These are phyloP conservation scores for Melangyna quadrimaculata DNA, from an alignment of 2,888 invertebrate species.

Conservation along the genomic window DNA sequence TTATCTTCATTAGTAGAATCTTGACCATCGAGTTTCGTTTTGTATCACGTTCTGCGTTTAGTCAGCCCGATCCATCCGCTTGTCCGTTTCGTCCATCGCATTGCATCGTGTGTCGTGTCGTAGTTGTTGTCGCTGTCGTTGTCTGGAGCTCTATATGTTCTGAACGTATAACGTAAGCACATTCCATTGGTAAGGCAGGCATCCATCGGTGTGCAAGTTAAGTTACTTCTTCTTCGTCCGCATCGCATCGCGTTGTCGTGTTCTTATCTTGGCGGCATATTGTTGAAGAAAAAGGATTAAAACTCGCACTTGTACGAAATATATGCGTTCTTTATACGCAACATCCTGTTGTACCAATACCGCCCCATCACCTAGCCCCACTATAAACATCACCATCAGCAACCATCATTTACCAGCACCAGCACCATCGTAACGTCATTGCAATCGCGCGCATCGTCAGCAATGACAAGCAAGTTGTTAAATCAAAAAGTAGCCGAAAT, in stretches of 20 bases:
- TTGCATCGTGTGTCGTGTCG: conserved; percentile 13
- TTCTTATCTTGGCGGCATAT: conserved; percentile 30
- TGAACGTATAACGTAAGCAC: conserved; percentile 29
- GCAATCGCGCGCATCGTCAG: conserved; percentile 42
- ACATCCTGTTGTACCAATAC: conserved; percentile 56
- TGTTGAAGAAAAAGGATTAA: conserved; percentile 57
- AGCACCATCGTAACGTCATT: conserved; percentile 11
- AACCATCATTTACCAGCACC: no score
- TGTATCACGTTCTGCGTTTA: conserved; percentile 56
- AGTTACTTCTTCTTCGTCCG: background rate
- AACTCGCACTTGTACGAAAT: conserved; percentile 52
- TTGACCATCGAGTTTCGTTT: conserved; percentile 73
- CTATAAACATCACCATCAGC: conserved; percentile 2
- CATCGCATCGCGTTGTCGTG: background rate
- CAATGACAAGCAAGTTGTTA: conserved; percentile 71
- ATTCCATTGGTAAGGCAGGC: conserved; percentile 39
- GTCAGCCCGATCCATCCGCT: conserved; percentile 30
- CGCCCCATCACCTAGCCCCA: conserved; percentile 30
- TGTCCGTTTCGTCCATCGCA: conserved; percentile 20
- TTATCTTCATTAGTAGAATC: conserved; percentile 80
- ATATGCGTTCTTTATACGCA: conserved; percentile 53
- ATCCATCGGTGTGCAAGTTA: conserved; percentile 39
- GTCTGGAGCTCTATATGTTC: conserved; percentile 8
- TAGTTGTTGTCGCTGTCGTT: conserved; percentile 11
- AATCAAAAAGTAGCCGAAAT: conserved; percentile 73